These are phyloP conservation scores for Heliconius charithonia DNA, from an alignment of 2,888 invertebrate genomes.

Conservation along the genomic window DNA sequence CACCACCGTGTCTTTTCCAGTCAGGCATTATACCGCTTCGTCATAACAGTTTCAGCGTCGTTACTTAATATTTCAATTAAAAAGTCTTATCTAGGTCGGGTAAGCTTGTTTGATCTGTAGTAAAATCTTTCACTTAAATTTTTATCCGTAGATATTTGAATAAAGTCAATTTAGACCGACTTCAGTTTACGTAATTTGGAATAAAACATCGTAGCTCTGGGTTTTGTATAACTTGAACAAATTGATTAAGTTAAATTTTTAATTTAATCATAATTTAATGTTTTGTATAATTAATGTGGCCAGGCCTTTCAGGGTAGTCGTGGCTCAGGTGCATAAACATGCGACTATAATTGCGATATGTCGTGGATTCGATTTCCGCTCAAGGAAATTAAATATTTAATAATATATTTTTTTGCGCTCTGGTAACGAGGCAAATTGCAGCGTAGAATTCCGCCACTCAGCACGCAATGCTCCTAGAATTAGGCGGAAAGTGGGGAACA, in stretches of 20 bases:
- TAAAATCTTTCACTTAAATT: constrained; percentile 7
- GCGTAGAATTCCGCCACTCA: too few relatives aligned
- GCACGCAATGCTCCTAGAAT: too few relatives aligned
- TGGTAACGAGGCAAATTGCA: too few relatives aligned
- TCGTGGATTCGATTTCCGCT: neutral
- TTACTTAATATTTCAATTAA: constrained; percentile 5
- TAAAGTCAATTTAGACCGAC: constrained; percentile 17
- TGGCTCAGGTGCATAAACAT: neutral
- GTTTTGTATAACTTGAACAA: neutral
- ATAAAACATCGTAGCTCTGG: neutral
- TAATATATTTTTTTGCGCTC: too few relatives aligned
- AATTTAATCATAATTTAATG: too few relatives aligned
- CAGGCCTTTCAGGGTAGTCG: neutral
- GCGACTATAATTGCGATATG: neutral
- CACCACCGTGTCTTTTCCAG: neutral
- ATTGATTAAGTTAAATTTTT: too few relatives aligned
- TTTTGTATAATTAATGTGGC: too few relatives aligned
- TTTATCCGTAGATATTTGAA: neutral
- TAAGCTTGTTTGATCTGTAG: constrained; percentile 5
- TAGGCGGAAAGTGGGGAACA: too few relatives aligned
- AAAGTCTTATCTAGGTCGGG: constrained; percentile 7
- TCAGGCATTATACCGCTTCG: neutral
- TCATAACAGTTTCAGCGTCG: neutral
- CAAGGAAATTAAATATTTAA: neutral
- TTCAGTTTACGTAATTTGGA: constrained; percentile 14